phyloP scores from a whole-genome alignment of 1,140 invertebrate genomes.

The Phocides pigmalion region DNA sequence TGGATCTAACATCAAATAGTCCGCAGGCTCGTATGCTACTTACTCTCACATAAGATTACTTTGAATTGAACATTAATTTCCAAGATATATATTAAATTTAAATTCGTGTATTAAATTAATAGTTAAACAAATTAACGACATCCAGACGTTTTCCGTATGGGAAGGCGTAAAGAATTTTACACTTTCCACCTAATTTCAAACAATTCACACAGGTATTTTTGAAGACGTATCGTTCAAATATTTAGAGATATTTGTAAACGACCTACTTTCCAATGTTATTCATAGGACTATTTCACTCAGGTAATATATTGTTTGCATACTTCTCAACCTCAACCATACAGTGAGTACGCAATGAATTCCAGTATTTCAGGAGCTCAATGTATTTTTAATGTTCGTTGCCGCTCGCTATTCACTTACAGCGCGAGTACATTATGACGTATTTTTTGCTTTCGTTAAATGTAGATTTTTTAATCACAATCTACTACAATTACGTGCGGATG shows the following conservation, averaged over 20 bases:
- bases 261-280: conserved; percentile 17
- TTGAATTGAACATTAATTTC: no score
- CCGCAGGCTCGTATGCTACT: no score
- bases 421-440: background rate
- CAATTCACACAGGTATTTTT: background rate
- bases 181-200: background rate
- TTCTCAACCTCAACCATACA: conserved; percentile 1
- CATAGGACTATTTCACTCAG: conserved; percentile 9
- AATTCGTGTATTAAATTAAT: no score
- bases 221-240: conserved; percentile 6
- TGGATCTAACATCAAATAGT: no score
- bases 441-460: background rate
- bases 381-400: conserved; percentile 1
- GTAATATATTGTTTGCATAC: conserved; percentile 5
- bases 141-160: no score
- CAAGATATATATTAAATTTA: no score
- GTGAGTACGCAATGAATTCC: background rate
- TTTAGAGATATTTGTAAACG: conserved; percentile 5
- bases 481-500: background rate
- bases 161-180: no score
- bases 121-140: background rate
- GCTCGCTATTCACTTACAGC: background rate
- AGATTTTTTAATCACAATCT: no score
- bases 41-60: no score
- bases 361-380: conserved; percentile 8